Evolutionary conservation across 2,888 invertebrate species (phyloP), one percentile per base, ranked within the genome.

Genomic region (Matsumyia berberina): DNA sequence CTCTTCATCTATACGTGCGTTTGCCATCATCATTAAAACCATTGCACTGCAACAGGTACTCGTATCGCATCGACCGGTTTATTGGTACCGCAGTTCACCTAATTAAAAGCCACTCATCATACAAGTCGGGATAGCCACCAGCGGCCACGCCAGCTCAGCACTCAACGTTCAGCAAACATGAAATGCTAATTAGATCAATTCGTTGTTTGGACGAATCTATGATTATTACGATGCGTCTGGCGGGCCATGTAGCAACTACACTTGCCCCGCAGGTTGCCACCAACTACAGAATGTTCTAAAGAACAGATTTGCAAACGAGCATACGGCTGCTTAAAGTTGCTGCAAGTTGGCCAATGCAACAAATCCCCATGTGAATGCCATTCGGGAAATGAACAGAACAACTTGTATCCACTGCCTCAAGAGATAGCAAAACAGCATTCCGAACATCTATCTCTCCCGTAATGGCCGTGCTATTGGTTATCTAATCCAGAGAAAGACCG

Each of bases 61-160:
- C 49, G 49, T 49, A 67, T 42, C 31, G 12, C 6, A 49, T 62
- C 78, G 60, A 78, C 83, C 83, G 69, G 83, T 83, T 67, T 17
- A 6, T n/a, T 29, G 49, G 60, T 60, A 53, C 51, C 67, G 58
- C 76, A 67, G 76, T 67, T 83, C 83, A 83, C 78, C 78, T 83
- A 78, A 83, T 83, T 83, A 83, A 83, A 73, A 78, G 78, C 73
- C 69, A 78, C 73, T 83, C 83, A 62, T 83, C 64, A 67, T 53
- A 51, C 53, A 55, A 31, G 55, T 37, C 37, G 39, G 51, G 58
- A 49, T n/a, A 37, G 53, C 57, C 31, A 31, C 12, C 58, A 73
- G 24, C 17, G 11, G 11, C 31, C 42, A 35, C 9, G 8, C 8
- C 29, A 37, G n/a, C 46, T n/a, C 49, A 53, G 19, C 74, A 58